Evolutionary conservation across 2,888 invertebrate species (phyloP).

Genomic region (Drosophila anomelani): DNA sequence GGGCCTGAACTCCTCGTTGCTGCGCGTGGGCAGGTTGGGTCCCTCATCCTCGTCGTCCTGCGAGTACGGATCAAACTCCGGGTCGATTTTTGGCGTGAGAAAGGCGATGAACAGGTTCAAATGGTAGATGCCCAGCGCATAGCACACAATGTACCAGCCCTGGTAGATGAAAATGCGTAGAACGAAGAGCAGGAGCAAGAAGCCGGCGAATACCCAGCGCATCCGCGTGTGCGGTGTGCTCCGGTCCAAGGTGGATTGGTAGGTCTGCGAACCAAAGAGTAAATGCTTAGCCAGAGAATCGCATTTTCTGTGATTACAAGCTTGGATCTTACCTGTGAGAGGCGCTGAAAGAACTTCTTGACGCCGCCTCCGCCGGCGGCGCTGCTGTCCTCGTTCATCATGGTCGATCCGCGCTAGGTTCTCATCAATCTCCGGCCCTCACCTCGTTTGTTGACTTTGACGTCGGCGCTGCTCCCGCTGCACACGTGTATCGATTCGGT

Average conservation of each 20-base stretch:
- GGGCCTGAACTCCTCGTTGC: slow-evolving; percentile 99
- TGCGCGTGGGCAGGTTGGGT: slow-evolving; percentile 96
- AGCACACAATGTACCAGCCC: slow-evolving; percentile 99
- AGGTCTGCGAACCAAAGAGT: slow-evolving; percentile 82
- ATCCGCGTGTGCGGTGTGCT: slow-evolving; percentile 93
- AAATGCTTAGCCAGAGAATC: background rate
- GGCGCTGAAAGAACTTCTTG: slow-evolving; percentile 82
- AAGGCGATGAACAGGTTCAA: slow-evolving; percentile 99
- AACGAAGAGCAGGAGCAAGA: slow-evolving; percentile 90
- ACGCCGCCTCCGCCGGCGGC: slow-evolving; percentile 82
- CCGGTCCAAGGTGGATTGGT: slow-evolving; percentile 93
- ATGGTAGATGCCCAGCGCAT: slow-evolving; percentile 99
- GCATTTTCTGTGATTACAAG: no score
- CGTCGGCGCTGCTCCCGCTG: slow-evolving; percentile 29
- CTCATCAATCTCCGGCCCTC: slow-evolving; percentile 30
- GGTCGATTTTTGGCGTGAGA: slow-evolving; percentile 99
- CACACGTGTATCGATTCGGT: slow-evolving; percentile 43
- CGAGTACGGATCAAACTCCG: slow-evolving; percentile 92
- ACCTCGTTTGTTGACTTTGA: slow-evolving; percentile 49
- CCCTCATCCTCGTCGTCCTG: slow-evolving; percentile 91
- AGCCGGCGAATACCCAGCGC: slow-evolving; percentile 91
- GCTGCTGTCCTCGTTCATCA: slow-evolving; percentile 84
- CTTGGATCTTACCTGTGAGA: slow-evolving; percentile 82
- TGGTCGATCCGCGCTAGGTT: slow-evolving; percentile 52
- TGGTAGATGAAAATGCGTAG: slow-evolving; percentile 93